Evolutionary conservation across 37 sponge, comb jelly and placozoan species (phyloP).

Genomic region (Lycopodina hypogea): DNA sequence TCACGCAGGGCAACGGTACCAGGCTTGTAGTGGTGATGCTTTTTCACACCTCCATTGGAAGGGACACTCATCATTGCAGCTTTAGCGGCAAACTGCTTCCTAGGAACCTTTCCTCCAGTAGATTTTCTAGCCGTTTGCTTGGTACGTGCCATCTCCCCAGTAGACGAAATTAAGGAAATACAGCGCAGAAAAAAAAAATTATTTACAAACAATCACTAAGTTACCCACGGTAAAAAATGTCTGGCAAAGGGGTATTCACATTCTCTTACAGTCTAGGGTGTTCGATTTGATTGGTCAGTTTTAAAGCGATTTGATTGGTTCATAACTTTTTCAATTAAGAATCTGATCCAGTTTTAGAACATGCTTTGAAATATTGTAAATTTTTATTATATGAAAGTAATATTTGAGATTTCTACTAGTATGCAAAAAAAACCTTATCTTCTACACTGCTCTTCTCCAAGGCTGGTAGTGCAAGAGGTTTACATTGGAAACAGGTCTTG

Average conservation of each 20-base stretch:
- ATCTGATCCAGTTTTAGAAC: slow-evolving; percentile 7
- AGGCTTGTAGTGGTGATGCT: slow-evolving; percentile 98
- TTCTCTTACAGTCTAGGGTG: neutral
- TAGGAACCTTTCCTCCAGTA: slow-evolving; percentile 98
- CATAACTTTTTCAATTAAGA: neutral
- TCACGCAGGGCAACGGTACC: slow-evolving; percentile 98
- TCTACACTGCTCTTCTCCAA: neutral
- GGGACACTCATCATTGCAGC: slow-evolving; percentile 99
- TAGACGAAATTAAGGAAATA: too few relatives aligned
- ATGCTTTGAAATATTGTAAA: slow-evolving; percentile 29
- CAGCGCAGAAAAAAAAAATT: neutral
- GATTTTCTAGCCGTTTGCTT: slow-evolving; percentile 99
- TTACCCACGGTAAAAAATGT: too few relatives aligned
- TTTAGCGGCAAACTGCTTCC: slow-evolving; percentile 98
- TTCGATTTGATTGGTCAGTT: slow-evolving; percentile 62
- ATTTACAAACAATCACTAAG: neutral
- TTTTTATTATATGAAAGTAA: neutral
- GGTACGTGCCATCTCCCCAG: slow-evolving; percentile 99
- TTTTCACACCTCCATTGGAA: slow-evolving; percentile 98
- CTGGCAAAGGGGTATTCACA: neutral
- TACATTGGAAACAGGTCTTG: too few relatives aligned
- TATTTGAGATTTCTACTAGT: neutral
- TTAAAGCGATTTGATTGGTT: slow-evolving; percentile 49
- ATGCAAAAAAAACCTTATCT: neutral
- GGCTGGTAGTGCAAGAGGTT: too few relatives aligned